Base-by-base conservation (phyloP, 2,113 vertebrate species). In the Chlamydotis undulata region DNA sequence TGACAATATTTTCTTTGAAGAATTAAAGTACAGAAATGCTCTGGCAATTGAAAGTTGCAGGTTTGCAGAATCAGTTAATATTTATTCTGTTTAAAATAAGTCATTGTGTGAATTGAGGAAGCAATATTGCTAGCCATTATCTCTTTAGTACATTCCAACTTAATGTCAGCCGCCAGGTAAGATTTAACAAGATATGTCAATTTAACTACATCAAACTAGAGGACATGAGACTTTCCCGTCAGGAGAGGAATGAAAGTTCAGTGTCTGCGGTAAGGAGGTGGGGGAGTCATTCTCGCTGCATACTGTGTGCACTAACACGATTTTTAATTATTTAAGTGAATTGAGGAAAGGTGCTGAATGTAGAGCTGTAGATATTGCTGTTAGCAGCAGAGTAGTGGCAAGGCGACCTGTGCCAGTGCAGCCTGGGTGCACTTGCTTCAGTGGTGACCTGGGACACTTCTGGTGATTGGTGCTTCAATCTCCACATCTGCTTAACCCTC, bases 121-220 rank as follows among this genome's bases (percentile, higher is more conserved):
- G 79, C 22, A 92, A 55, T 83, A 91, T 78, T 91, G 37, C 57
- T 70, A 94, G 63, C 70, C 77, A 52, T 91, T 84, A 71, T 94
- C 77, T 94, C 84, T 97, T 97, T 57, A 86, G 61, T 60, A 39
- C 25, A 8, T 70, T 96, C 83, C 64, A 92, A 50, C 92, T 94
- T 95, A 86, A 79, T 83, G 59, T 96, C 90, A 94, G 73, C 56
- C 2, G 0, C 87, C 93, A 87, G 57, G 68, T 94, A 89, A 95
- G 86, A 84, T 94, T 95, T 96, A 96, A 97, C 82, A 96, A 89
- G 93, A 94, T 71, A 82, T 1, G 3, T 95, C 95, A 89, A 59
- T 86, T 79, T 91, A 55, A 87, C 77, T 93, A 67, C 45, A 94
- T 86, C 87, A 91, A 68, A 84, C 29, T 56, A 83, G 80, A 71